phyloP scores from a whole-genome alignment of 2,113 vertebrate species.

The Lepus timidus region DNA sequence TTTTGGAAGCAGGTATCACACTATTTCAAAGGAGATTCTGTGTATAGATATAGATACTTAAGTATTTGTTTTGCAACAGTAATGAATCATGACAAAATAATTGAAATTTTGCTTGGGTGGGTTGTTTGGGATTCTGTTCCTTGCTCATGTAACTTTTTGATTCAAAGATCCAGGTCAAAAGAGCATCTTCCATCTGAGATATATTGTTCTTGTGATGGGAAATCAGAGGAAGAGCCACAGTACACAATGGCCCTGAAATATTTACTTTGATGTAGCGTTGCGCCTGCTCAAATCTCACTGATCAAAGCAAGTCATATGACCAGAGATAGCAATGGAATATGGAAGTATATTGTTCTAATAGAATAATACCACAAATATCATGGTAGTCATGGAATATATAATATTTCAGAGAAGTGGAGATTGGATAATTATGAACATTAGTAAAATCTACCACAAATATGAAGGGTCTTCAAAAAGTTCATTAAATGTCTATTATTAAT shows the following conservation, averaged over 20 bases:
- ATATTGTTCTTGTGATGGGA: not conserved
- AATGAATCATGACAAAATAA: not conserved
- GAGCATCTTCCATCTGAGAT: not conserved
- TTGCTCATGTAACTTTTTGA: not conserved
- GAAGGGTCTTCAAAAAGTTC: too few species aligned
- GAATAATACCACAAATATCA: not conserved
- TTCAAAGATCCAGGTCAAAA: not conserved
- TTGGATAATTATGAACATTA: not conserved
- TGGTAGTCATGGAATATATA: not conserved
- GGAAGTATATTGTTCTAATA: not conserved
- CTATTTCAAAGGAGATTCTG: not conserved
- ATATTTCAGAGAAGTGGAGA: not conserved
- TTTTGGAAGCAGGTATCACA: not conserved
- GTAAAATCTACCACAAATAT: slow-evolving; percentile 2
- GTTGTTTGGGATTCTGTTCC: not conserved
- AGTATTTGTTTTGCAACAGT: not conserved
- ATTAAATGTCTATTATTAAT: too few species aligned
- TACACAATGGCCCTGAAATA: not conserved
- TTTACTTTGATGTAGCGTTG: not conserved
- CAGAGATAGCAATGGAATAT: not conserved
- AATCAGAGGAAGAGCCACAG: not conserved
- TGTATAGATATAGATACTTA: not conserved
- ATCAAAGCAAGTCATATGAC: not conserved
- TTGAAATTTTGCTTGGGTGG: not conserved
- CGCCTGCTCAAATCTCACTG: not conserved